Evolutionary conservation across 1,140 invertebrate species (phyloP), one percentile per base, ranked within the genome.

Genomic region (Solen grandis): DNA sequence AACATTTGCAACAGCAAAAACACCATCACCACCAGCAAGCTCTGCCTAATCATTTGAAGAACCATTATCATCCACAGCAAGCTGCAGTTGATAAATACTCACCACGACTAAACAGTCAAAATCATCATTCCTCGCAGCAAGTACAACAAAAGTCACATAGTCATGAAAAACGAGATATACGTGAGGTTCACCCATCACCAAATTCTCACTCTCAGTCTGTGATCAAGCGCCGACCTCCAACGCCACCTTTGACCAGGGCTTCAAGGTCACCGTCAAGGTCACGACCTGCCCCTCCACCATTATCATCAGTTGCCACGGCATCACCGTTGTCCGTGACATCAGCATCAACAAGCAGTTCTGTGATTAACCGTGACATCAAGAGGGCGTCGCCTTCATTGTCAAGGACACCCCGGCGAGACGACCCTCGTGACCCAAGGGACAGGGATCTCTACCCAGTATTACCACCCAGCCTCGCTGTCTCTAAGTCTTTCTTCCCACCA

Each of bases 401-500:
- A 27, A 50, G 38, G 55, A 72, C 68, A 0, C 57, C 41, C 5
- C 36, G 77, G 4, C 68, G 60, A 19, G 77, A 80, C 13, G 46
- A 36, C 27, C 52, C 54, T 35, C 68, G 73, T 5, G 46, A 36
- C 27, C 52, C 54, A 25, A 33, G 68, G 19, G 75, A 78, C 27
- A 14, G 63, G 31, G 75, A 78, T 4, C 19, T 57, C 31, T 78
- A 78, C 52, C 75, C 65, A 41, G 29, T 38, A 33, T 54, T 68
- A 31, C 75, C 75, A 27, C 75, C 54, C 13, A 68, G 63, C 57
- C 25, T 78, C 35, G 33, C 63, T 60, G 63, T 66, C 27, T 69
- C 77, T 3, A 80, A 80, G 55, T 62, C 77, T 25, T 72, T 72
- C 59, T 80, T 63, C 38, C 25, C 60, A 2, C 66, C 77, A 52